Evolutionary conservation across 2,113 vertebrate species (phyloP), one percentile per base, ranked within the genome.

Genomic region (Trachemys scripta): DNA sequence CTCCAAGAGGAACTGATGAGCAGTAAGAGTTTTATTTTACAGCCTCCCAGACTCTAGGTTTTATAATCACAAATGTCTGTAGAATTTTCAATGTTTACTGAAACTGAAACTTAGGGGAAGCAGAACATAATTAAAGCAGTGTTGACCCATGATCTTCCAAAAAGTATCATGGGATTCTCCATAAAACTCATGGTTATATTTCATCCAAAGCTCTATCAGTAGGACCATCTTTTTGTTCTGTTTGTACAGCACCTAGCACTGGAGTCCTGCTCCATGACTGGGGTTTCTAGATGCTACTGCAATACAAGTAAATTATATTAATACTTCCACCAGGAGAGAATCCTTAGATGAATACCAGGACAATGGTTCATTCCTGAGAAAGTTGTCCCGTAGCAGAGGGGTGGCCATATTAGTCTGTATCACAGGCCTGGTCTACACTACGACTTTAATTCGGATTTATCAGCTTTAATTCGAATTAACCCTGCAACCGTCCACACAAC

Each of bases 111-210:
- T 47, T 47, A 47, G 3, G 42, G 75, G 42, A 89, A 4, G 22
- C 42, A 89, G 49, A 29, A 82, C 42, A 25, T 56, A 56, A 59
- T 65, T 88, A 35, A 82, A 85, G 11, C 8, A 54, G 27, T 86
- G 24, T 49, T 86, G 92, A 20, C 53, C 13, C 38, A 80, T 5
- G 51, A 19, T 76, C 42, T 53, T 75, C 24, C 11, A 35, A 29
- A 69, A 62, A 80, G 42, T 42, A 24, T 1, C 1, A 6, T 47
- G 0, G 0, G 56, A 7, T 72, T 69, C 35, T 80, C 0, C 38
- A 72, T 7, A 8, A 69, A 38, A 38, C 69, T 86, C 53, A 53
- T 82, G 45, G 10, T 91, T 79, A 25, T 42, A 45, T 85, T 89
- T 86, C 2, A 14, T 79, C 56, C 78, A 85, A 79, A 24, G n/a